Evolutionary conservation across 2,888 invertebrate genomes (phyloP), one percentile per base, ranked within the genome.

Genomic region (Julus scanicus): DNA sequence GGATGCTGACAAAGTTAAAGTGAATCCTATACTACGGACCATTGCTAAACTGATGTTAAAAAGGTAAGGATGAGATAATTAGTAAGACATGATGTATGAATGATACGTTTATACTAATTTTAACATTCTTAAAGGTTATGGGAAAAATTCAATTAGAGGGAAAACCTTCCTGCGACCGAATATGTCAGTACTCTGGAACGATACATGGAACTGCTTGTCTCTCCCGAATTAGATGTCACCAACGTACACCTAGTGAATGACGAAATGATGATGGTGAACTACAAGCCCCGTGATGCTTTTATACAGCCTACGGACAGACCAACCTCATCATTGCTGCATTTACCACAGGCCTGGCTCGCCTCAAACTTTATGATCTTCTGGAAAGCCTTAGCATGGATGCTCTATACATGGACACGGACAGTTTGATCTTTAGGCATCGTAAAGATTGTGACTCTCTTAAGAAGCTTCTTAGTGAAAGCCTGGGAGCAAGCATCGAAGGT

Each of bases 401-500:
- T 13, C 88, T 92, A 13, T 92, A 92, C 89, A 91, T 89, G 86
- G 92, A 92, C 86, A 92, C 92, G 0, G 92, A 92, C 88, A 91
- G 90, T 1, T 90, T 92, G 6, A 91, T 92, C 63, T 92, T 90
- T 88, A 89, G 90, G 9, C 44, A 80, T 40, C n/a, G n/a, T 88
- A 90, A 37, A 6, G 17, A 89, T 49, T 20, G 89, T 9, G 17
- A 89, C 89, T 91, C 91, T 11, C 89, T 90, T 13, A 89, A 90
- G 0, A 0, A 80, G 1, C 44, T 83, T 13, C 29, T 88, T 4
- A 92, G 91, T 39, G 90, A 90, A 88, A 91, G n/a, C n/a, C n/a
- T n/a, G 13, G 89, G 89, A n/a, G 90, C 90, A 86, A 49, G 44
- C 3, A 90, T 91, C 1, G 90, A 90, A 20, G 91, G 90, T 8